Evolutionary conservation across 2,888 invertebrate species (phyloP).

Genomic region (Gymnosoma rotundatum): DNA sequence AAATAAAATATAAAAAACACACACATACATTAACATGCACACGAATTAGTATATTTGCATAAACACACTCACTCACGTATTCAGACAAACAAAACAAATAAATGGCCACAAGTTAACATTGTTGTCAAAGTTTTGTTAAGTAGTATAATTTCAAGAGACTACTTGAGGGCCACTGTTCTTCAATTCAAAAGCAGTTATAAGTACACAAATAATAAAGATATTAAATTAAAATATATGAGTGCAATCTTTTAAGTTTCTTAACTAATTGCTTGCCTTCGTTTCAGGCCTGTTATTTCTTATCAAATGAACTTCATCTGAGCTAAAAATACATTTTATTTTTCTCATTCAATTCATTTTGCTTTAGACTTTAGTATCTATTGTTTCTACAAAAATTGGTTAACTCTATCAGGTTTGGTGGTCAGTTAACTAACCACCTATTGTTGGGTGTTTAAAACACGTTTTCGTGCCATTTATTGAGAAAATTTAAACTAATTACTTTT

Average conservation of each 20-base stretch:
- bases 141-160: constrained; percentile 69
- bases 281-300: too few species aligned
- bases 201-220: constrained; percentile 11
- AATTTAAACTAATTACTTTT: too few species aligned
- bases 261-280: too few species aligned
- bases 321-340: too few species aligned
- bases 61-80: constrained; percentile 5
- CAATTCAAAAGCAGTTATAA: constrained; percentile 42
- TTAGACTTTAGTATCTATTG: too few species aligned
- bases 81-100: constrained; percentile 53
- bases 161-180: constrained; percentile 67
- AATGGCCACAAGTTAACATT: constrained; percentile 70
- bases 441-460: too few species aligned
- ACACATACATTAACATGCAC: not conserved
- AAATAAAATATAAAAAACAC: constrained; percentile 33
- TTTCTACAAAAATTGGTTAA: too few species aligned
- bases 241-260: not conserved
- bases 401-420: too few species aligned
- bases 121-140: constrained; percentile 70
- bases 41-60: constrained; percentile 28
- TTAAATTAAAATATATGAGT: constrained; percentile 19
- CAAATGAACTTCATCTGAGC: too few species aligned
- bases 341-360: too few species aligned
- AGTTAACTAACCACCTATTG: too few species aligned
- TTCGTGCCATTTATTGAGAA: too few species aligned